Conservation (phyloP, 2,113 vertebrate genomes). For the Pachycephala philippinensis region DNA sequence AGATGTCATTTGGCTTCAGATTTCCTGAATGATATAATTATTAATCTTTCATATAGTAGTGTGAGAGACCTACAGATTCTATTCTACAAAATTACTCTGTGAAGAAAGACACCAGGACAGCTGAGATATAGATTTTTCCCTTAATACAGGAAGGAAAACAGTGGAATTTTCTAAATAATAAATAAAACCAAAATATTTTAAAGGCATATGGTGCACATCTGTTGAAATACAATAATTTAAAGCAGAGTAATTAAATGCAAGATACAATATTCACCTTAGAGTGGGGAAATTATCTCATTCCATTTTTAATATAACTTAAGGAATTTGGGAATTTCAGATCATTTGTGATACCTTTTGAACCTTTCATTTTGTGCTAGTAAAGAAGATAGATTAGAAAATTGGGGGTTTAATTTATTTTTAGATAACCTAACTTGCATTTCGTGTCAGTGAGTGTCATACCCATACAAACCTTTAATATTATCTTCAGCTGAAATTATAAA, state of each 20-base stretch:
- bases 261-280: slow-evolving; percentile 65
- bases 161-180: slow-evolving; percentile 68
- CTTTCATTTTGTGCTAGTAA: slow-evolving; percentile 4
- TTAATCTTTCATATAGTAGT: slow-evolving; percentile 72
- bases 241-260: slow-evolving; percentile 70
- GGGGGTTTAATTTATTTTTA: not conserved
- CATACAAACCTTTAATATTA: not conserved
- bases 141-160: slow-evolving; percentile 59
- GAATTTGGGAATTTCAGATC: not conserved
- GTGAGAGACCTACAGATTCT: slow-evolving; percentile 72
- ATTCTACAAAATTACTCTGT: slow-evolving; percentile 65
- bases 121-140: slow-evolving; percentile 62
- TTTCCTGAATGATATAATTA: slow-evolving; percentile 73
- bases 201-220: slow-evolving; percentile 74
- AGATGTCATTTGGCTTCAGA: slow-evolving; percentile 77
- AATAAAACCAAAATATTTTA: slow-evolving; percentile 72
- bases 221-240: slow-evolving; percentile 71
- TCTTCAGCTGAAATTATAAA: not conserved
- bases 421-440: not conserved
- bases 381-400: not conserved
- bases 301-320: slow-evolving; percentile 32
- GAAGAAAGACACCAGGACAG: slow-evolving; percentile 59
- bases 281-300: slow-evolving; percentile 28
- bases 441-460: not conserved
- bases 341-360: not conserved